Conservation (phyloP, 1,140 invertebrate species). For the Drosophila parabipectinata region DNA sequence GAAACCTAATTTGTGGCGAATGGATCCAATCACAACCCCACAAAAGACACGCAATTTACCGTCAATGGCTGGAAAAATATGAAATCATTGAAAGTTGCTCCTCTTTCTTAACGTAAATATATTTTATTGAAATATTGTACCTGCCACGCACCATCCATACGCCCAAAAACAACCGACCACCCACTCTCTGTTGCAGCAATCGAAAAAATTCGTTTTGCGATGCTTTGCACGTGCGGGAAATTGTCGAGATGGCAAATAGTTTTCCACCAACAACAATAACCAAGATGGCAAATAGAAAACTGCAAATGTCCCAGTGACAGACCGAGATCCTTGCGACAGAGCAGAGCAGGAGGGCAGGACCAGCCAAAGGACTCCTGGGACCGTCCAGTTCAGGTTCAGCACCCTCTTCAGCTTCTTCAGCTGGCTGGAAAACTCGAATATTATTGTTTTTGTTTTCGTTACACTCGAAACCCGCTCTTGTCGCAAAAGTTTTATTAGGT, state of each 20-base stretch:
- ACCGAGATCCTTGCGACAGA: slow-evolving; percentile 17
- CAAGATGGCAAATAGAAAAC: slow-evolving; percentile 71
- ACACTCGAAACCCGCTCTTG: slow-evolving; percentile 71
- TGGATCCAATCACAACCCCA: not conserved
- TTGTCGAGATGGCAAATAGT: slow-evolving; percentile 82
- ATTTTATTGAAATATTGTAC: slow-evolving; percentile 79
- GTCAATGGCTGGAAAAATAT: slow-evolving; percentile 65
- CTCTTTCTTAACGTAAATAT: slow-evolving; percentile 54
- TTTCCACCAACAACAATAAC: slow-evolving; percentile 65
- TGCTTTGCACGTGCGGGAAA: slow-evolving; percentile 78
- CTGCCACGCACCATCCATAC: slow-evolving; percentile 25
- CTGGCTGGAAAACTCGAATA: slow-evolving; percentile 57
- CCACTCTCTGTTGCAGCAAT: slow-evolving; percentile 13
- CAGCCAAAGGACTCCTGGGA: slow-evolving; percentile 11
- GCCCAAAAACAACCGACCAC: not conserved
- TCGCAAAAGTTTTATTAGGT: slow-evolving; percentile 82
- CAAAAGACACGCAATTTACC: slow-evolving; percentile 32
- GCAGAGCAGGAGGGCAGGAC: slow-evolving; percentile 7
- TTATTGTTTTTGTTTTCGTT: slow-evolving; percentile 82
- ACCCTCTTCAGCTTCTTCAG: slow-evolving; percentile 1
- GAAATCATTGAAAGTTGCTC: slow-evolving; percentile 69
- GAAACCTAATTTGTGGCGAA: not conserved
- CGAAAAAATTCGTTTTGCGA: slow-evolving; percentile 63
- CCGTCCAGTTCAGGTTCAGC: slow-evolving; percentile 16
- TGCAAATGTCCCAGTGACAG: slow-evolving; percentile 76